Percentiles rank a stretch among this genome's conserved stretches.
Evolutionary conservation across 2,113 vertebrate genomes (phyloP).

Genomic region (Erpornis zantholeuca): DNA sequence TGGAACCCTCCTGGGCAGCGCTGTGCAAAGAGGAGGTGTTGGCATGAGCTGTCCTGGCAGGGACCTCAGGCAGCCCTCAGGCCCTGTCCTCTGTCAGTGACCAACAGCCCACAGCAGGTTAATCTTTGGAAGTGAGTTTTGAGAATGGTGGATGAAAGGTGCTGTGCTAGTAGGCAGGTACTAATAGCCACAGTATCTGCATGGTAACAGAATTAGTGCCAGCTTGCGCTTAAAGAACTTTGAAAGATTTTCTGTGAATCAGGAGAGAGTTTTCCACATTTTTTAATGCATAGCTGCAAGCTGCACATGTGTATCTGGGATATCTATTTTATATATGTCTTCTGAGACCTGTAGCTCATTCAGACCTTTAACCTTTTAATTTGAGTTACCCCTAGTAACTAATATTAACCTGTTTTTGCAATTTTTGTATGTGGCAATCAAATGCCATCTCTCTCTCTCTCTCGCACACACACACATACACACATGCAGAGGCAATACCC

Average conservation of each 20-base stretch:
- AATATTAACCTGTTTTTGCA: not conserved
- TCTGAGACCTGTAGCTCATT: not conserved
- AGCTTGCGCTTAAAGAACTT: not conserved
- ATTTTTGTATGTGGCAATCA: not conserved
- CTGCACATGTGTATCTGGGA: accelerated
- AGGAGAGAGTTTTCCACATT: not conserved
- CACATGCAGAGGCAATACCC: not conserved
- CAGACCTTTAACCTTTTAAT: not conserved
- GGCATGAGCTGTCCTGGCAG: accelerated
- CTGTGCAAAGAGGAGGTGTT: accelerated
- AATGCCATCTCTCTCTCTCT: not conserved
- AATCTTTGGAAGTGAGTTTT: not conserved
- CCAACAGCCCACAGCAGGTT: not conserved
- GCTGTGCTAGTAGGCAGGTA: not conserved
- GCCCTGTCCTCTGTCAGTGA: not conserved
- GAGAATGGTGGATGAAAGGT: not conserved
- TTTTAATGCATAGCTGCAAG: not conserved
- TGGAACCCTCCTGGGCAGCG: accelerated
- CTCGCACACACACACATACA: not conserved
- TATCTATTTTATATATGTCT: not conserved
- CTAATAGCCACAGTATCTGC: not conserved
- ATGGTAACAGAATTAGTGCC: not conserved
- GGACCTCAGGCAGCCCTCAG: accelerated
- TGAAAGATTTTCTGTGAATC: not conserved
- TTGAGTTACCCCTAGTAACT: not conserved